Percentiles rank a stretch among this genome's conserved stretches.
These are phyloP conservation scores for Leptosomus discolor DNA, from an alignment of 2,113 vertebrate species.

Conservation along the genomic window DNA sequence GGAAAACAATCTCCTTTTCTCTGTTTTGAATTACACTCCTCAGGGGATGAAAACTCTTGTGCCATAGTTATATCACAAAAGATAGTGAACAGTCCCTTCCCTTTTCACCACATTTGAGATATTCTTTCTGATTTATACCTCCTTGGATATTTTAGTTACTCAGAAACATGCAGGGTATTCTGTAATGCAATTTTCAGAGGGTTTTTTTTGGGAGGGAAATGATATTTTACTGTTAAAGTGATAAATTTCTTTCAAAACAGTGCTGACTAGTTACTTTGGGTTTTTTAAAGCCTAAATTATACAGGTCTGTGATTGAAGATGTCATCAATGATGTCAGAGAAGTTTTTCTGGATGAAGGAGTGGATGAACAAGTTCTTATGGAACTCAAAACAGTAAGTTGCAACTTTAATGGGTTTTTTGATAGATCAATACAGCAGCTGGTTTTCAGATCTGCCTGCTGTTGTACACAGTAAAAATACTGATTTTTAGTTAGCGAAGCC, in stretches of 20 bases:
- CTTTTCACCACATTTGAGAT: background rate
- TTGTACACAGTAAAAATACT: background rate
- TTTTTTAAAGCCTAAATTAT: slow-evolving; percentile 89
- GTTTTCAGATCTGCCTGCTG: background rate
- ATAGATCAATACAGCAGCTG: background rate
- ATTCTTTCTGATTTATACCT: background rate
- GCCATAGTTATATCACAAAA: background rate
- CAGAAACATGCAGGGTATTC: rapidly evolving
- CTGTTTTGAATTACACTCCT: background rate
- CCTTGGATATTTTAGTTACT: background rate
- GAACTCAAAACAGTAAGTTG: slow-evolving; percentile 94
- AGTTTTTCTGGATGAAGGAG: slow-evolving; percentile 96
- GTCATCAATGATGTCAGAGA: slow-evolving; percentile 97
- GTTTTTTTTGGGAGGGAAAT: rapidly evolving
- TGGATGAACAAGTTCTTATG: slow-evolving; percentile 96
- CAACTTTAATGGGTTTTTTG: background rate
- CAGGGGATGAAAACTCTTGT: background rate
- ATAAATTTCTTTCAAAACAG: background rate
- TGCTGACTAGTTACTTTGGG: background rate
- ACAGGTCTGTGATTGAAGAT: slow-evolving; percentile 96
- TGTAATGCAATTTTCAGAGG: background rate
- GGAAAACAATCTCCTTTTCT: background rate
- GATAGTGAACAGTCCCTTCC: background rate
- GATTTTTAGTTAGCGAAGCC: background rate
- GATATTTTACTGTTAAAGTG: background rate